A percentile compares a stretch with the other conserved stretches of the same genome.
Conservation (phyloP, 2,797 vertebrate genomes). For the Chloroceryle amazona region DNA sequence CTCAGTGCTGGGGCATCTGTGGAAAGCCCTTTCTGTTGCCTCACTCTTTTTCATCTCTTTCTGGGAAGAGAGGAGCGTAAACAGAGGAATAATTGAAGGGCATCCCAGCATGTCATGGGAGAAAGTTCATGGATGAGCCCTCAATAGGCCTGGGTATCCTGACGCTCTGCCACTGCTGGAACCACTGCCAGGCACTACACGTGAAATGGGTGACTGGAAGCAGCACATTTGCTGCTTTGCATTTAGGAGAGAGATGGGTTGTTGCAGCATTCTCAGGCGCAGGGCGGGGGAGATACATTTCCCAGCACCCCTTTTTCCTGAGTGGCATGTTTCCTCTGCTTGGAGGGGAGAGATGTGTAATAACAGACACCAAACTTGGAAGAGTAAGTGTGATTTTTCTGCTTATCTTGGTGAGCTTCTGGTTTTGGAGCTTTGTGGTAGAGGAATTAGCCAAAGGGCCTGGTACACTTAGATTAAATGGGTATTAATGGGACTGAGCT, state of each 20-base stretch:
- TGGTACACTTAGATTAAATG: not conserved
- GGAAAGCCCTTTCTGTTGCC: not conserved
- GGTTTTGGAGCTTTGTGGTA: not conserved
- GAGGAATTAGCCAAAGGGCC: not conserved
- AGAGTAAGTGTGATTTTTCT: not conserved
- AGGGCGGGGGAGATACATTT: not conserved
- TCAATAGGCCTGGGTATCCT: not conserved
- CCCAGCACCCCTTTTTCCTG: not conserved
- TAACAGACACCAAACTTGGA: not conserved
- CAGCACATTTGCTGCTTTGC: not conserved
- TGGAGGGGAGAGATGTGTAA: not conserved
- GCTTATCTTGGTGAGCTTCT: not conserved
- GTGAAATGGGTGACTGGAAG: not conserved
- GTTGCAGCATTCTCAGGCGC: not conserved
- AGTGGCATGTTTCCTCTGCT: not conserved
- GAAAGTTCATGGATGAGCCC: not conserved
- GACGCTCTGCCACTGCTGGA: not conserved
- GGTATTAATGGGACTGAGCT: not conserved
- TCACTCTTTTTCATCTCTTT: not conserved
- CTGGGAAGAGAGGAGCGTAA: not conserved
- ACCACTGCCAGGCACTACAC: fast-evolving
- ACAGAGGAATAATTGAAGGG: not conserved
- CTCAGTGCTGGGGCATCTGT: not conserved
- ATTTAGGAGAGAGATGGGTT: not conserved
- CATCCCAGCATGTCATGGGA: not conserved